phyloP scores from a whole-genome alignment of 2,797 vertebrate genomes.

The Acanthopagrus latus region DNA sequence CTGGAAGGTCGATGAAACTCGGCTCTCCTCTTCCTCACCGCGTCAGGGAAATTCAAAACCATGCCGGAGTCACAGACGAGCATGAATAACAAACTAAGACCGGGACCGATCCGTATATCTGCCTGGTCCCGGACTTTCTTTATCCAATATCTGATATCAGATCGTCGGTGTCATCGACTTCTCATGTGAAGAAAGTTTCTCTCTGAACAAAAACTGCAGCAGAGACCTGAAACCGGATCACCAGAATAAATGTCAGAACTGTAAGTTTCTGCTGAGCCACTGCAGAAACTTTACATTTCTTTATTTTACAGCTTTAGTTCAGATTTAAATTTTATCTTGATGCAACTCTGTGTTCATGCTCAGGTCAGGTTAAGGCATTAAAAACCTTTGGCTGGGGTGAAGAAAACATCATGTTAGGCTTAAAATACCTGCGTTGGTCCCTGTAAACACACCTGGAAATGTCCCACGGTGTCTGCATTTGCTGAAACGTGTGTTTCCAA shows the following conservation, averaged over 20 bases:
- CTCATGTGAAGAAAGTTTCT: background rate
- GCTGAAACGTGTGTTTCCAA: no score
- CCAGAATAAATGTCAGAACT: no score
- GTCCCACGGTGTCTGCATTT: no score
- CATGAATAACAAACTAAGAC: background rate
- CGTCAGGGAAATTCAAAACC: constrained; percentile 29
- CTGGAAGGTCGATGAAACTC: constrained; percentile 6
- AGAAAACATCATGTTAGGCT: no score
- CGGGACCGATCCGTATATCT: background rate
- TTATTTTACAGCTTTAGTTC: no score
- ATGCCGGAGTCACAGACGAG: background rate
- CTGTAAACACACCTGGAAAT: no score
- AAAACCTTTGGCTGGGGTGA: no score
- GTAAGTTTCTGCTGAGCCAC: background rate
- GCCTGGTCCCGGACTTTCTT: background rate
- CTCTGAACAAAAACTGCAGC: background rate
- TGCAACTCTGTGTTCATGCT: no score
- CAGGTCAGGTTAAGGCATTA: no score
- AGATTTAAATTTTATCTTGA: no score
- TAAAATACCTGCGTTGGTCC: no score
- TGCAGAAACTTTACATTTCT: no score
- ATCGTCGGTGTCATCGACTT: background rate
- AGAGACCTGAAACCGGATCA: background rate
- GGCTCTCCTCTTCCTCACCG: constrained; percentile 6
- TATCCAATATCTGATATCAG: background rate